Evolutionary conservation across 2,888 invertebrate genomes (phyloP).

Genomic region (Galerucella calmariensis): DNA sequence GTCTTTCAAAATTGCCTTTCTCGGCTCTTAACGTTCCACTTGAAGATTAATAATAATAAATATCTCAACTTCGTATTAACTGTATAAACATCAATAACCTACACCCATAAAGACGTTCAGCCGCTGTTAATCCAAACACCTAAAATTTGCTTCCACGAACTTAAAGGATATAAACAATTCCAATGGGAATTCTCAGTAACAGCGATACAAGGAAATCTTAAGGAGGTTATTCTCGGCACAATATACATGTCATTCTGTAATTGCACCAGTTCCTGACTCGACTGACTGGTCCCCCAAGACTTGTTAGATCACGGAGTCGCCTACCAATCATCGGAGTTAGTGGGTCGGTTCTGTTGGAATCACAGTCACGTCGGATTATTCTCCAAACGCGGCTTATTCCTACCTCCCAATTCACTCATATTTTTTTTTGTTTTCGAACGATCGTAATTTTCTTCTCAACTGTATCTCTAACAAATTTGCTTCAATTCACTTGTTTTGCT

Average conservation of each 20-base stretch:
- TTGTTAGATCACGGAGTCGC: conserved; percentile 45
- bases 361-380: conserved; percentile 30
- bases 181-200: conserved; percentile 39
- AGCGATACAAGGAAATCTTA: conserved; percentile 45
- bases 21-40: not conserved
- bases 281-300: conserved; percentile 47
- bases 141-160: conserved; percentile 31
- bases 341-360: conserved; percentile 20
- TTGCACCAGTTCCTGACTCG: conserved; percentile 48
- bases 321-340: conserved; percentile 39
- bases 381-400: conserved; percentile 13
- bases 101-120: conserved; percentile 32
- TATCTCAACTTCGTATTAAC: conserved; percentile 4
- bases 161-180: conserved; percentile 43
- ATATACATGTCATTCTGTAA: conserved; percentile 53
- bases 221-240: conserved; percentile 47
- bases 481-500: not conserved
- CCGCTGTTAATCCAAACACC: conserved; percentile 35
- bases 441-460: not conserved
- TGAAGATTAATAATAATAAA: not conserved
- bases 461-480: not conserved
- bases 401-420: not conserved
- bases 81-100: conserved; percentile 24
- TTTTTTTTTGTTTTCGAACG: conserved; percentile 2
- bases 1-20: not conserved